Percentiles rank a stretch among this genome's conserved stretches.
phyloP scores from a whole-genome alignment of 1,140 invertebrate species.

The Tetragonula clypearis region DNA sequence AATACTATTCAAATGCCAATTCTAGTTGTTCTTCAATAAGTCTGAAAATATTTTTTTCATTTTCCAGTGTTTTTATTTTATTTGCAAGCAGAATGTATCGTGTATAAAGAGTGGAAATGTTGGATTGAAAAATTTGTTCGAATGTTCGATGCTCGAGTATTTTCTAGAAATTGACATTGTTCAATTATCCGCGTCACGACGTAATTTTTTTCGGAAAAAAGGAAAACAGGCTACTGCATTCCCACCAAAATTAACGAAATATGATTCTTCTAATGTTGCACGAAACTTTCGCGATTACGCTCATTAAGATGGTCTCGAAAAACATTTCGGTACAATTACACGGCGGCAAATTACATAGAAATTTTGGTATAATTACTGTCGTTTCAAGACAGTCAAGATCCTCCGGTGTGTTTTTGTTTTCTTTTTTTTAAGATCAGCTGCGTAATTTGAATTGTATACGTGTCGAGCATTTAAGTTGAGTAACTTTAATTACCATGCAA shows the following conservation, averaged over 20 bases:
- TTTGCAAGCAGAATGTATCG: too few species aligned
- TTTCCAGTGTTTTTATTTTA: too few species aligned
- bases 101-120: too few species aligned
- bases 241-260: neutral
- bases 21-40: too few species aligned
- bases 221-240: neutral
- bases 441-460: neutral
- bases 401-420: too few species aligned
- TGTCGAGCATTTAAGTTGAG: neutral
- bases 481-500: neutral
- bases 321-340: slow-evolving; percentile 38
- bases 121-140: too few species aligned
- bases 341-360: neutral
- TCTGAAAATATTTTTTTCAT: too few species aligned
- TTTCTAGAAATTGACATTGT: neutral
- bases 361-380: neutral
- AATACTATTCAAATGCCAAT: too few species aligned
- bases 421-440: slow-evolving; percentile 26
- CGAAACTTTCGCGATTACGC: slow-evolving; percentile 11
- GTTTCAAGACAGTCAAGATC: neutral
- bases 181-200: too few species aligned
- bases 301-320: slow-evolving; percentile 26
- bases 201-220: neutral
- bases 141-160: too few species aligned
- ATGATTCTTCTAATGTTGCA: neutral